Evolutionary conservation across 64 coral and sea anemone genomes (phyloP).

Genomic region (Stichodactyla helianthus): DNA sequence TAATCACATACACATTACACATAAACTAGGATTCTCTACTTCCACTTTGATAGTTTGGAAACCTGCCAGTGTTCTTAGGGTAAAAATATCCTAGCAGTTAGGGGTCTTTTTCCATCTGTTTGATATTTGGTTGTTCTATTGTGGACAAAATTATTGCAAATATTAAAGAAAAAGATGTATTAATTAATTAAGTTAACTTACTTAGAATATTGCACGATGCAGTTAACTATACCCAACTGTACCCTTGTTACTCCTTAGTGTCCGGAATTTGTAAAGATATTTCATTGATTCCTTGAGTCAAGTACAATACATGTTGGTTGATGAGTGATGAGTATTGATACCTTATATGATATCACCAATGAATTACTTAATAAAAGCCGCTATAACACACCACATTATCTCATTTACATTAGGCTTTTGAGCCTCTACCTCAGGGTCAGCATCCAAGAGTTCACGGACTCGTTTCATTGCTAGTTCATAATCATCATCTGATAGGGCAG

Average conservation of each 20-base stretch:
- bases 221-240: not conserved
- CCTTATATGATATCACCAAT: not conserved
- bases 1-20: too few relatives aligned
- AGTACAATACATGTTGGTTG: not conserved
- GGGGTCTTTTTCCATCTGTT: not conserved
- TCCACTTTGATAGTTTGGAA: not conserved
- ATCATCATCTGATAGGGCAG: conserved; percentile 91
- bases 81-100: not conserved
- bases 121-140: not conserved
- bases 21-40: not conserved
- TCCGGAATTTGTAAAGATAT: too few relatives aligned
- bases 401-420: conserved; percentile 84
- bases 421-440: conserved; percentile 86
- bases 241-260: not conserved
- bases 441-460: conserved; percentile 86
- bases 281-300: not conserved
- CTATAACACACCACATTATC: conserved; percentile 97
- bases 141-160: too few relatives aligned
- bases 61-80: not conserved
- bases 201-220: not conserved
- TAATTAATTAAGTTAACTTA: not conserved
- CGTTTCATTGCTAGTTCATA: conserved; percentile 99
- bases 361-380: conserved; percentile 92
- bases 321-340: conserved; percentile 3
- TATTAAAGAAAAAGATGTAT: not conserved